These are phyloP conservation scores for Lycophotia porphyrea DNA, from an alignment of 2,888 invertebrate species.

Conservation along the genomic window DNA sequence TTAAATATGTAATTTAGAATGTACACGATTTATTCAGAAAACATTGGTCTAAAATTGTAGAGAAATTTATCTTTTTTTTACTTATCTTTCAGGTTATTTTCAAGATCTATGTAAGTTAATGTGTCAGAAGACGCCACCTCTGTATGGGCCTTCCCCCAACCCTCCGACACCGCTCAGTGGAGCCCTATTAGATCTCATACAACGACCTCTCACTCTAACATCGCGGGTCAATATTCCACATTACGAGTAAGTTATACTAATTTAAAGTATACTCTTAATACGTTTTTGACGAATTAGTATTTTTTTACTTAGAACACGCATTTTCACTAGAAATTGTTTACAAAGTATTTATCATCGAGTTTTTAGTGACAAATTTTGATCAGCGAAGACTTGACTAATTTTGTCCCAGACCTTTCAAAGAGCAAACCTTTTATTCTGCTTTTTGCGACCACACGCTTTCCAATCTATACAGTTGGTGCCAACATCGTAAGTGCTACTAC, in stretches of 20 bases:
- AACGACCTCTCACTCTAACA: conserved; percentile 93
- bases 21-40: not conserved
- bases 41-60: not conserved
- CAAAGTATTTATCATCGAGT: not conserved
- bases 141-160: conserved; percentile 92
- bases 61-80: not conserved
- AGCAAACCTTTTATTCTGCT: not conserved
- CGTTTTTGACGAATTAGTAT: not conserved
- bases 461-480: not conserved
- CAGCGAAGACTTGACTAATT: not conserved
- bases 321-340: not conserved
- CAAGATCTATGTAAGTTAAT: conserved; percentile 92
- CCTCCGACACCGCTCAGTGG: conserved; percentile 94
- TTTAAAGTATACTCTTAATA: not conserved
- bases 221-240: conserved; percentile 82
- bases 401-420: not conserved
- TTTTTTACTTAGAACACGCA: not conserved
- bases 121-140: conserved; percentile 92
- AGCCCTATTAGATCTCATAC: conserved; percentile 93
- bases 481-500: too few species aligned
- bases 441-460: not conserved
- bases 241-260: conserved; percentile 84
- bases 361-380: not conserved
- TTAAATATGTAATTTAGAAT: not conserved
- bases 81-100: conserved; percentile 91